Base-by-base conservation (phyloP, 2,888 invertebrate species). In the Morpho helenor region DNA sequence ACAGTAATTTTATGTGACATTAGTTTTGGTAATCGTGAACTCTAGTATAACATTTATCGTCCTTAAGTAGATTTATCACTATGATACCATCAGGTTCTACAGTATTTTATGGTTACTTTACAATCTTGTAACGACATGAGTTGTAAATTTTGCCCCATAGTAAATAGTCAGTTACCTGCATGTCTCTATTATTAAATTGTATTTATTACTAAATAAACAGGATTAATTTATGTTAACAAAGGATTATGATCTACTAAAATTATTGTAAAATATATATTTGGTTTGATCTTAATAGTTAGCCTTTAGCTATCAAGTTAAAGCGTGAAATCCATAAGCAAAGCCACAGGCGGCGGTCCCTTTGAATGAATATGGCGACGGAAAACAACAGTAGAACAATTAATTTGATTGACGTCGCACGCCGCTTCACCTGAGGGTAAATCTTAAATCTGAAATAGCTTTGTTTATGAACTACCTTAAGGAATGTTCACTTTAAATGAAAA, bases 401-500 rank as follows among this genome's bases (percentile, higher is more conserved):
- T 60, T 57, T 65, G 69, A 69, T 68, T 63, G 68, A 70, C 66
- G 65, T 67, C 61, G 62, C 69, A 70, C 67, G 68, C 68, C 67
- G 56, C 64, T 60, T 49, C 68, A 67, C 69, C 71, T 59, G 65
- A 65, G 68, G 69, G 66, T 68, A 63, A 46, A 48, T 45, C 42
- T 46, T 41, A 49, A 8, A 47, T 53, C 64, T 64, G 66, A 67
- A 68, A 67, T 70, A 72, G 65, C 62, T 68, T 68, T 68, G 64
- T 68, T 70, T 69, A 70, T 70, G 73, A 71, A 71, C 74, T 72
- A 73, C 74, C 77, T 69, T 71, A 72, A 75, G 75, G 68, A 70
- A 73, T 75, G 75, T 79, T 79, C 75, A 71, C 74, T 74, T 68
- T 68, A 73, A 75, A 78, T 78, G 73, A 80, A 82, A 85, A 83